phyloP scores from a whole-genome alignment of 2,888 invertebrate genomes.

The Cistogaster globosa region DNA sequence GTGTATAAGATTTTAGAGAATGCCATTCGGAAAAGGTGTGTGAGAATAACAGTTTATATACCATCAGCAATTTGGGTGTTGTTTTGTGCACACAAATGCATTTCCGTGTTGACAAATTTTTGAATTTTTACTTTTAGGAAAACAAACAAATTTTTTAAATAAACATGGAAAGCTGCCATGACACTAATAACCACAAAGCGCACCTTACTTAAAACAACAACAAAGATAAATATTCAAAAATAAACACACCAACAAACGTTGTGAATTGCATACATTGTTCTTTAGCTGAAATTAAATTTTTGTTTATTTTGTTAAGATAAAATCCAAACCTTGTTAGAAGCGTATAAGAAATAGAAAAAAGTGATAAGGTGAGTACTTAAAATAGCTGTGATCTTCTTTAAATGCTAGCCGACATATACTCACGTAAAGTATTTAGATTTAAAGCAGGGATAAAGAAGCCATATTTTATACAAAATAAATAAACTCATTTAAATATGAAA shows the following conservation, averaged over 20 bases:
- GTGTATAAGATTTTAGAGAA: constrained; percentile 11
- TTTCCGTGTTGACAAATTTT: constrained; percentile 56
- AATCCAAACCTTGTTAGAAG: neutral
- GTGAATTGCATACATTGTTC: neutral
- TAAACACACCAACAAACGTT: neutral
- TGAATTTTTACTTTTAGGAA: constrained; percentile 5
- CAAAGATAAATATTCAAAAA: neutral
- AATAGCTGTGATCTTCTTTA: too few relatives aligned
- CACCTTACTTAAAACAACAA: constrained; percentile 47
- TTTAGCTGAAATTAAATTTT: constrained; percentile 26
- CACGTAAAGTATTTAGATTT: too few relatives aligned
- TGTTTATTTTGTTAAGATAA: constrained; percentile 33
- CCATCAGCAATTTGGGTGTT: neutral
- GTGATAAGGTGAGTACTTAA: too few relatives aligned
- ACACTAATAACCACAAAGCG: constrained; percentile 65
- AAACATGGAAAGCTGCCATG: constrained; percentile 55
- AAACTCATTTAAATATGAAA: neutral
- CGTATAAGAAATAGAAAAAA: too few relatives aligned
- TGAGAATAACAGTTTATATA: neutral
- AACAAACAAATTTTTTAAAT: constrained; percentile 28
- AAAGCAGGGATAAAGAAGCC: too few relatives aligned
- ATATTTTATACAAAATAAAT: neutral
- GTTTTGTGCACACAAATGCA: constrained; percentile 51
- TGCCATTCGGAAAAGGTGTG: constrained; percentile 62
- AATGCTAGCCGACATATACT: too few relatives aligned